Evolutionary conservation across 2,113 vertebrate species (phyloP).

Genomic region (Heteronetta atricapilla): DNA sequence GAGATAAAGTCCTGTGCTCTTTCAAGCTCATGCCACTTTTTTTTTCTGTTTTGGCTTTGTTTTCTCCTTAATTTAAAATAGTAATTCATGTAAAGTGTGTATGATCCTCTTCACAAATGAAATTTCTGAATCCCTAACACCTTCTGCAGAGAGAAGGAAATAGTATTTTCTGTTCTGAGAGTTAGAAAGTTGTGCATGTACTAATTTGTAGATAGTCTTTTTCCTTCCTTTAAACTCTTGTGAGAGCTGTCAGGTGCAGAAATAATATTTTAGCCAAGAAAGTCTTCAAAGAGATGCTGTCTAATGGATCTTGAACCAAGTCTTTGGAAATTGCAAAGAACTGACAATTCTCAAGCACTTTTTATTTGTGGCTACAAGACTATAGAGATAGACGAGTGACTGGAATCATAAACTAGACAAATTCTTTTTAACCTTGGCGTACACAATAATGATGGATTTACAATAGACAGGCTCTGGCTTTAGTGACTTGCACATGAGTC

Average conservation of each 20-base stretch:
- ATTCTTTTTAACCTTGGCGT: slow-evolving; percentile 11
- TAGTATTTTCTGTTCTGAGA: not conserved
- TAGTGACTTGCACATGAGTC: not conserved
- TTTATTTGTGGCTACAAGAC: not conserved
- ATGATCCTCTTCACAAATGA: not conserved
- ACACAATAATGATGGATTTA: not conserved
- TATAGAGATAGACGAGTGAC: not conserved
- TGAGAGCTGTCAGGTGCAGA: not conserved
- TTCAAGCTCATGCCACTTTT: not conserved
- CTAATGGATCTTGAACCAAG: not conserved
- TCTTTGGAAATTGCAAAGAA: not conserved
- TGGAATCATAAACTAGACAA: not conserved
- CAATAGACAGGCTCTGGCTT: not conserved
- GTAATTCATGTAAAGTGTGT: not conserved
- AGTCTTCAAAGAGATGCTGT: not conserved
- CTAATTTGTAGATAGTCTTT: not conserved
- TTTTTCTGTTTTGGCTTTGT: not conserved
- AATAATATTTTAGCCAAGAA: not conserved
- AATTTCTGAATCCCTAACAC: not conserved
- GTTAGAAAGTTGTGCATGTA: not conserved
- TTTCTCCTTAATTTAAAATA: not conserved
- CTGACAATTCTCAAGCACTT: not conserved
- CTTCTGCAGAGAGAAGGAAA: not conserved
- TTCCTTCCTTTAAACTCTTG: not conserved
- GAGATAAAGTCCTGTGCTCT: not conserved